Base-by-base conservation (phyloP, 2,797 vertebrate genomes). In the Eulemur mongoz region DNA sequence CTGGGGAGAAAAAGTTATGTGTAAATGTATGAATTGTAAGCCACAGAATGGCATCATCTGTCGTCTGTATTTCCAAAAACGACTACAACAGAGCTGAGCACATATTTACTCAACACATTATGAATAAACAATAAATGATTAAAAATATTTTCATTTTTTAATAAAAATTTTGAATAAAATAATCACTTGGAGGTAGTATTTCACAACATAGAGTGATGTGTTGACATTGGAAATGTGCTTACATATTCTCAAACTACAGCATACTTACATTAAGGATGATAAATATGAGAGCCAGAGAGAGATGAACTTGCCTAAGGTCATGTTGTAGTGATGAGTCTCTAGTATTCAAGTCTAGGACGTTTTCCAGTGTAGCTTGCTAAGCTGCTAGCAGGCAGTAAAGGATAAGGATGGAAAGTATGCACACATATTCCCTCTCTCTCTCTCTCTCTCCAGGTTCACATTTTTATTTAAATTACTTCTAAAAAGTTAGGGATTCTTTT, bases 71-170 rank as follows among this genome's bases (percentile, higher is more conserved):
- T 80, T 85, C 50, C 40, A 59, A 57, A 27, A 48, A 30, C 75
- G 27, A 80, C 25, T 63, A 70, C 7, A 11, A 3, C 23, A 63
- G 38, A 22, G 7, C 54, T 78, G 38, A 40, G 14, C 2, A 23
- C 32, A 45, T 52, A 48, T 14, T 45, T 35, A 82, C 30, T 69
- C 12, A 20, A 22, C 76, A 17, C 2, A 38, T 54, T 23, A 38
- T 61, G 7, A 54, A 48, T 57, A 73, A 54, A 65, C 7, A 95
- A 86, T 48, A 30, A 45, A 35, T 30, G 8, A 35, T 30, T 50
- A 69, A 61, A 61, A 61, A 27, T 81, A 63, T 43, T 80, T 84
- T 35, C 20, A 72, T 48, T 87, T 87, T 76, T 63, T 30, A 54
- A 85, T 14, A 32, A 35, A 83, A 85, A n/a, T 65, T 69, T 81